A percentile compares a stretch with the other conserved stretches of the same genome.
These are phyloP conservation scores for Chrysemys picta DNA, from an alignment of 2,113 vertebrate genomes.

Conservation along the genomic window DNA sequence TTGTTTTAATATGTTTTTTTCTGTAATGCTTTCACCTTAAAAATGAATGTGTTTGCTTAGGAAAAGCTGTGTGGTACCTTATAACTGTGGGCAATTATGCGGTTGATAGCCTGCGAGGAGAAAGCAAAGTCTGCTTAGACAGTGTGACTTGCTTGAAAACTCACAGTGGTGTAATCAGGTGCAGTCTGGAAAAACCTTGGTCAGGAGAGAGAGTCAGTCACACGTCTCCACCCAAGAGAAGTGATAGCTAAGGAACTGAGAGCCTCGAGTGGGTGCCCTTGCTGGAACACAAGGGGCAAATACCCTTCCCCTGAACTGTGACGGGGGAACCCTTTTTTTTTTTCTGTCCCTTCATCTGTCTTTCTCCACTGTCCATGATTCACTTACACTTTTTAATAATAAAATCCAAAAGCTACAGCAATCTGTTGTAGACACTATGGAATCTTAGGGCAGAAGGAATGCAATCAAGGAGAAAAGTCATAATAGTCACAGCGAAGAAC, in stretches of 20 bases:
- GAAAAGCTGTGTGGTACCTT: background rate
- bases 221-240: background rate
- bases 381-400: background rate
- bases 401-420: background rate
- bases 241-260: background rate
- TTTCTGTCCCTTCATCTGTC: background rate
- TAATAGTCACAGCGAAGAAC: background rate
- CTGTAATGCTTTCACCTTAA: background rate
- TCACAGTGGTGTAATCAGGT: background rate
- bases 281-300: background rate
- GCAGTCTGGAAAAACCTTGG: background rate
- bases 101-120: background rate
- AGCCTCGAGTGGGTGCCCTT: background rate
- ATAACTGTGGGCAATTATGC: background rate
- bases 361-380: background rate
- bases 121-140: background rate
- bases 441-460: background rate
- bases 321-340: background rate
- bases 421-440: background rate
- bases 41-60: background rate
- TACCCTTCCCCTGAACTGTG: background rate
- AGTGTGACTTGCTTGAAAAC: background rate
- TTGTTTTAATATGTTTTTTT: background rate
- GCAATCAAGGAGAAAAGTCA: background rate
- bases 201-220: background rate